Conservation (phyloP, 2,888 invertebrate species). For the Piscicola geometra region DNA sequence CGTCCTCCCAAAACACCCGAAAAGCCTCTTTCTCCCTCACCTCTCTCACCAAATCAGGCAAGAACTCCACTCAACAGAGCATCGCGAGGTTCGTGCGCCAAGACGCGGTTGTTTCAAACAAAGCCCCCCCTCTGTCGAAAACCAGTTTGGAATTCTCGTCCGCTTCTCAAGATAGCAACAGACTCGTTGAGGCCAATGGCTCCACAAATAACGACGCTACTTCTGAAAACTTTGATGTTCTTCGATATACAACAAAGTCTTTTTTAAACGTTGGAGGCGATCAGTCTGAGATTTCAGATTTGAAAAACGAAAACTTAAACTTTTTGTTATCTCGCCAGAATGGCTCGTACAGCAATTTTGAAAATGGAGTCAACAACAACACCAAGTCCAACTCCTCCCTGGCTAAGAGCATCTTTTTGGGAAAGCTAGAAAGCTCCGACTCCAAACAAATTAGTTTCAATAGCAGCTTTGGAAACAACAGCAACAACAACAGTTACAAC, state of each 20-base stretch:
- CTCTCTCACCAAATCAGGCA: neutral
- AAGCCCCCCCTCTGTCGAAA: neutral
- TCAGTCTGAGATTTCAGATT: too few species aligned
- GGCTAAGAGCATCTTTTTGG: neutral
- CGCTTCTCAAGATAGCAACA: slow-evolving; percentile 24
- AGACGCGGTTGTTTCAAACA: slow-evolving; percentile 22
- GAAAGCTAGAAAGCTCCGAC: neutral
- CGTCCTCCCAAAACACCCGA: neutral
- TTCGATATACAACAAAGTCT: too few species aligned
- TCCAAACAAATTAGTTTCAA: neutral
- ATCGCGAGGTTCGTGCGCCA: slow-evolving; percentile 27
- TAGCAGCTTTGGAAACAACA: neutral
- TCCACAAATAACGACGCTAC: too few species aligned
- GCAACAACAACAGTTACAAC: neutral
- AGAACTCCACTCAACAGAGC: neutral
- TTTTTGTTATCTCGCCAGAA: too few species aligned
- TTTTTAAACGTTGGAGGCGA: too few species aligned
- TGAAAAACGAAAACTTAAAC: too few species aligned
- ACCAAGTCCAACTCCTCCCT: neutral
- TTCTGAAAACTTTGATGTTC: too few species aligned
- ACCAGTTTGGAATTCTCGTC: neutral
- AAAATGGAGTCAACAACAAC: neutral
- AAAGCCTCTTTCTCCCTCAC: neutral
- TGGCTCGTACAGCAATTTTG: too few species aligned
- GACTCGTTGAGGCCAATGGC: neutral